Base-by-base conservation (phyloP, 2,113 vertebrate species). In the Okapia johnstoni region DNA sequence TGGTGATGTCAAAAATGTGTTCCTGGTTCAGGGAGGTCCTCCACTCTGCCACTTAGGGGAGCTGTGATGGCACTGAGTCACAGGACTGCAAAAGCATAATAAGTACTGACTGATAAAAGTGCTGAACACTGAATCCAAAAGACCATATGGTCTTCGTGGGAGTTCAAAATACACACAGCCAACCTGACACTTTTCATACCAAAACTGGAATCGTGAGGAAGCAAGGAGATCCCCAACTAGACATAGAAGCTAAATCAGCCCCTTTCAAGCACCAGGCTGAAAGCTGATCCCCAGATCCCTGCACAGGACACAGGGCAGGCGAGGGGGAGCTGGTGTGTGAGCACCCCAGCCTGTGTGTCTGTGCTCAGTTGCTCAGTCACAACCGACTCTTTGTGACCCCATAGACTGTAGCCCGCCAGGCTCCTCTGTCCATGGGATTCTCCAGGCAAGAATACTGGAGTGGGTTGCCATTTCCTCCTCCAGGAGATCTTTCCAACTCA, bases 101-200 rank as follows among this genome's bases (percentile, higher is more conserved):
- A 48, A 63, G 60, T 40, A 6, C 33, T 57, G 63, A 84, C 28
- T 30, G 54, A 90, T 30, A 61, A 93, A 85, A 81, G 50, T 50
- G 40, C 10, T 66, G 36, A 86, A 54, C 33, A 55, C 6, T 7
- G 73, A 90, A 58, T 92, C 85, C 55, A 60, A 93, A 96, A 93
- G 92, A 95, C 73, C 97, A 97, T 40, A 88, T 94, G 94, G 93
- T 95, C 60, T 70, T 50, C 10, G 81, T 92, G 90, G 90, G 96
- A 90, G 73, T 96, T 94, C 76, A 96, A 55, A 96, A 76, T 52
- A 63, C 17, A 16, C 28, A 80, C 84, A 90, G 94, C 90, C 96
- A 97, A 57, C n/a, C 10, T 88, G 93, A 85, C 66, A 30, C 57
- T 96, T 81, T 88, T 30, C 77, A 77, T n/a, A 90, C 85, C 85